phyloP scores from a whole-genome alignment of 2,113 vertebrate genomes.

The Percina caprodes region DNA sequence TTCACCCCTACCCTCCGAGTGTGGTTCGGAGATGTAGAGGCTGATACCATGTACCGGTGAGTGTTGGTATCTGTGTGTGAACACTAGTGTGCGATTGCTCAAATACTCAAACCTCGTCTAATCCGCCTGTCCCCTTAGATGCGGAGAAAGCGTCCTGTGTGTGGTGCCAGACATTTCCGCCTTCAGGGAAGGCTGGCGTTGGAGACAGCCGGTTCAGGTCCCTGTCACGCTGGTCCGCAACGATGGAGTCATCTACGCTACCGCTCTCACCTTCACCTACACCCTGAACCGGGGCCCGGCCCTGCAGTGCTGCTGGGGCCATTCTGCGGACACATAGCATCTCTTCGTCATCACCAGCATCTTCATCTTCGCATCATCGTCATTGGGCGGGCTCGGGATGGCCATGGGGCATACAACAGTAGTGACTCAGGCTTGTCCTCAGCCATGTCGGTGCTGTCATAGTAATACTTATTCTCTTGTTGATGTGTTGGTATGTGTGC shows the following conservation, averaged over 20 bases:
- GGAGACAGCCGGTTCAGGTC: slow-evolving; percentile 97
- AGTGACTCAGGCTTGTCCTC: slow-evolving; percentile 86
- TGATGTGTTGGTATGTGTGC: slow-evolving; percentile 3
- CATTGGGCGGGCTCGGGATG: slow-evolving; percentile 86
- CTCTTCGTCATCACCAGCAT: slow-evolving; percentile 89
- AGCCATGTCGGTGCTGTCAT: slow-evolving; percentile 91
- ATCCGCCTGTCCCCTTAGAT: slow-evolving; percentile 77
- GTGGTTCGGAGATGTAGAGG: slow-evolving; percentile 98
- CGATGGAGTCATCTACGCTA: slow-evolving; percentile 97
- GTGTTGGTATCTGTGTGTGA: neutral
- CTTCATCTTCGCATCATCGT: slow-evolving; percentile 78
- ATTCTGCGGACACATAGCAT: slow-evolving; percentile 91
- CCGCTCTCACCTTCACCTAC: slow-evolving; percentile 98
- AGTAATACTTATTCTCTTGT: slow-evolving; percentile 49
- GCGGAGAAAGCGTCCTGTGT: slow-evolving; percentile 95
- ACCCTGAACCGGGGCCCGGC: slow-evolving; percentile 96
- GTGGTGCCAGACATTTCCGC: slow-evolving; percentile 98
- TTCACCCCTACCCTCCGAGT: slow-evolving; percentile 97
- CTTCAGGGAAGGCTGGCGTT: slow-evolving; percentile 97
- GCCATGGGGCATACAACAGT: slow-evolving; percentile 86
- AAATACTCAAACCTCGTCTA: neutral
- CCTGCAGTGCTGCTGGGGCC: slow-evolving; percentile 94
- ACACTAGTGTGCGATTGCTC: neutral
- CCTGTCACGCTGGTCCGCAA: slow-evolving; percentile 97
- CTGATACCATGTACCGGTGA: slow-evolving; percentile 98